These are phyloP conservation scores for Cenopis cana DNA, from an alignment of 2,888 invertebrate species.

Conservation along the genomic window DNA sequence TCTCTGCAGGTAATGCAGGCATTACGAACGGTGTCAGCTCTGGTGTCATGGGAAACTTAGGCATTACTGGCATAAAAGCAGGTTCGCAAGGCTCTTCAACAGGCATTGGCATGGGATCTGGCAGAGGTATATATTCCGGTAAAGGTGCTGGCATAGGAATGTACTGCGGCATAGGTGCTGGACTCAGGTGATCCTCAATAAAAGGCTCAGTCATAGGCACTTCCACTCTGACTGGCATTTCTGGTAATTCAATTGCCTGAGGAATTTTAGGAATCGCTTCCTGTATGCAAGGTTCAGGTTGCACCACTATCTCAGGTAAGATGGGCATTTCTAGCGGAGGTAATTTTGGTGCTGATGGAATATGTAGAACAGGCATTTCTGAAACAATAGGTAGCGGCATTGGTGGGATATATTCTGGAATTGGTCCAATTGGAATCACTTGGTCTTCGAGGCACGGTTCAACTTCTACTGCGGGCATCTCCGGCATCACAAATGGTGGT, in stretches of 20 bases:
- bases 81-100: conserved; percentile 5
- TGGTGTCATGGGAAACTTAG: conserved; percentile 19
- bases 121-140: conserved; percentile 10
- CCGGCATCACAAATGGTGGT: conserved; percentile 41
- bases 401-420: conserved; percentile 8
- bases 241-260: conserved; percentile 31
- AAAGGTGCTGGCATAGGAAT: conserved; percentile 14
- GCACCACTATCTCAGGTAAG: conserved; percentile 4
- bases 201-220: conserved; percentile 2
- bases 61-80: conserved; percentile 9
- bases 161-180: neutral
- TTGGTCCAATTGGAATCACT: neutral
- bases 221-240: conserved; percentile 12
- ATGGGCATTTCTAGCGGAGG: conserved; percentile 11
- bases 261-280: too few species aligned
- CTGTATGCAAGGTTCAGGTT: conserved; percentile 17
- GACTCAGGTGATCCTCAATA: conserved; percentile 8
- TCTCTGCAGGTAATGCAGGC: neutral
- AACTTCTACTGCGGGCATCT: conserved; percentile 12
- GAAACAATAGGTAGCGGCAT: conserved; percentile 6
- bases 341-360: conserved; percentile 32
- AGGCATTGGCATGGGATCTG: conserved; percentile 8
- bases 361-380: conserved; percentile 12
- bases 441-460: conserved; percentile 26
- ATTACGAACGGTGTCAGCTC: conserved; percentile 10